A percentile compares a stretch with the other conserved stretches of the same genome.
phyloP scores from a whole-genome alignment of 23 tunicate species.

The Styela clava region DNA sequence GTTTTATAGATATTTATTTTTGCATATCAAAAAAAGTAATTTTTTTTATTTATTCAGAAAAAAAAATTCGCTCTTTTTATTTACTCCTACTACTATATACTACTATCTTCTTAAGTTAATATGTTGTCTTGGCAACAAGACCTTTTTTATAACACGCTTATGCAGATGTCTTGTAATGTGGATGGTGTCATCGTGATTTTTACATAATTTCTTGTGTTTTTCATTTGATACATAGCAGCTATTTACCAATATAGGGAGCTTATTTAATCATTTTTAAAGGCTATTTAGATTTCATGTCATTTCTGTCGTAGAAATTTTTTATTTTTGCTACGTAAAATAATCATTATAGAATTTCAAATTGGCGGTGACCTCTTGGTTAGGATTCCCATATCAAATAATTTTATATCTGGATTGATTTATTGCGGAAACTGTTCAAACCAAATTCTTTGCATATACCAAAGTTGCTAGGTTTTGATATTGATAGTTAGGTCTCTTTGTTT shows the following conservation, averaged over 20 bases:
- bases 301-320: no score
- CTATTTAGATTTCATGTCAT: not conserved
- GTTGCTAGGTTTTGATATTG: no score
- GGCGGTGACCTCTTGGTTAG: no score
- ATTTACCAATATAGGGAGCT: no score
- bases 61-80: not conserved
- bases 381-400: no score
- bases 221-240: not conserved
- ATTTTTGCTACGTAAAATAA: no score
- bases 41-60: slow-evolving; percentile 34
- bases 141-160: slow-evolving; percentile 21
- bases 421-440: no score
- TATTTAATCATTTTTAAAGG: no score
- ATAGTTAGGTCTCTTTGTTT: no score
- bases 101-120: not conserved
- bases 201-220: not conserved
- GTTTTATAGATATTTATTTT: slow-evolving; percentile 41
- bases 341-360: no score
- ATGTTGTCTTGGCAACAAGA: not conserved
- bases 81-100: not conserved
- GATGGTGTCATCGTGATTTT: slow-evolving; percentile 20
- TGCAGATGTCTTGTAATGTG: slow-evolving; percentile 11
- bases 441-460: no score
- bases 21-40: slow-evolving; percentile 35
- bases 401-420: no score